Evolutionary conservation across 2,797 vertebrate genomes (phyloP).

Genomic region (Notamacropus eugenii): DNA sequence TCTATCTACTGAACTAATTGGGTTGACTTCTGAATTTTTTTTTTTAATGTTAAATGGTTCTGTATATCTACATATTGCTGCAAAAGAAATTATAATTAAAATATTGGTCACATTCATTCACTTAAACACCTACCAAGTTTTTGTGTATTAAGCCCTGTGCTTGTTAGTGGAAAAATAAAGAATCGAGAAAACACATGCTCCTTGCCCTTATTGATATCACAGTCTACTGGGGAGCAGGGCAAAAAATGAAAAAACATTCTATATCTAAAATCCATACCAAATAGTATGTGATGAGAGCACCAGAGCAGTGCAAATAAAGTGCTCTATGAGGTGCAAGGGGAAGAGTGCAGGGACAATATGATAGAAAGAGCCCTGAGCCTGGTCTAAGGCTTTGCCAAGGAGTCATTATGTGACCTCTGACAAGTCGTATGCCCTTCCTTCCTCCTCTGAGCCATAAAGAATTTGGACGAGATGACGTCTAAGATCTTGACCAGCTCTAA

Average conservation of each 20-base stretch:
- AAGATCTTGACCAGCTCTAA: not conserved
- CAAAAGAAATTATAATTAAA: not conserved
- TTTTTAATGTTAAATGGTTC: not conserved
- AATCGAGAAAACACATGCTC: not conserved
- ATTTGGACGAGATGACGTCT: not conserved
- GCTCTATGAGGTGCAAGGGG: not conserved
- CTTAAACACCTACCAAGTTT: not conserved
- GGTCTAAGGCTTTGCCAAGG: not conserved
- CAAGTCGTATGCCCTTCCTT: not conserved
- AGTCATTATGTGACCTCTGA: not conserved
- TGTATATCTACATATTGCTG: not conserved
- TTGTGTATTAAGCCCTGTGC: not conserved
- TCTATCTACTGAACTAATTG: not conserved
- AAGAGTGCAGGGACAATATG: not conserved
- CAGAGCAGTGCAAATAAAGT: not conserved
- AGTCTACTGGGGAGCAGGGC: not conserved
- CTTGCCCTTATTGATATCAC: not conserved
- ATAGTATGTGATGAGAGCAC: not conserved
- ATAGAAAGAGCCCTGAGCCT: not conserved
- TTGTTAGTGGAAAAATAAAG: not conserved
- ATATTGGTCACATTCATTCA: slow-evolving; percentile 10
- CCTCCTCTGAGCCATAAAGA: not conserved
- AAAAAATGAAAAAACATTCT: not conserved
- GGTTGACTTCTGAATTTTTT: not conserved
- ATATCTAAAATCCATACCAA: not conserved